Conservation (phyloP, 1,140 invertebrate species). For the Zaprionus davidi region DNA sequence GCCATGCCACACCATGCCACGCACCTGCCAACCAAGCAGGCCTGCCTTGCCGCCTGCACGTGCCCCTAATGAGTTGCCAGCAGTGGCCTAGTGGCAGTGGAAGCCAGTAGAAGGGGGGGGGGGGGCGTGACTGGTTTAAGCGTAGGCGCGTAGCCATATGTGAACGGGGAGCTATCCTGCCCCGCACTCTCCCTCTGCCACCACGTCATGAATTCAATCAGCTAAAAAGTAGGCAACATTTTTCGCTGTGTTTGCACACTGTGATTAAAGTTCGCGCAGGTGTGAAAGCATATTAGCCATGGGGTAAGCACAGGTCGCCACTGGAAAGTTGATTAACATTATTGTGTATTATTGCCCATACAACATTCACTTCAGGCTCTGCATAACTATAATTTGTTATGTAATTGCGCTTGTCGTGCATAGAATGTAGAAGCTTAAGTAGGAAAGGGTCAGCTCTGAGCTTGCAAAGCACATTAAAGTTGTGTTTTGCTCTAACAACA, state of each 20-base stretch:
- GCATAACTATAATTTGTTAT: neutral
- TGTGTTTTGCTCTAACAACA: too few relatives aligned
- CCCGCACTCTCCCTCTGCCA: too few relatives aligned
- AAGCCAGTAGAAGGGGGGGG: too few relatives aligned
- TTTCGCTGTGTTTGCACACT: neutral
- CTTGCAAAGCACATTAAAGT: too few relatives aligned
- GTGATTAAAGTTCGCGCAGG: neutral
- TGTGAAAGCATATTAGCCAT: neutral
- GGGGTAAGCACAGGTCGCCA: neutral
- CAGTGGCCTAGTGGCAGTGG: neutral
- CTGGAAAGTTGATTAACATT: neutral
- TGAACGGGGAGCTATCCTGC: too few relatives aligned
- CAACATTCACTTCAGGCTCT: neutral
- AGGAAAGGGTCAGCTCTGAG: too few relatives aligned
- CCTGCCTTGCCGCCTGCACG: conserved; percentile 36
- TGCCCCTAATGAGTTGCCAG: conserved; percentile 57
- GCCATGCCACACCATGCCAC: neutral
- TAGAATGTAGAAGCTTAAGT: too few relatives aligned
- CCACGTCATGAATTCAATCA: conserved; percentile 34
- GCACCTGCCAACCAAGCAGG: conserved; percentile 15
- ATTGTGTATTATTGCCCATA: neutral
- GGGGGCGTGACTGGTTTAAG: neutral
- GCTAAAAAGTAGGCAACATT: conserved; percentile 48
- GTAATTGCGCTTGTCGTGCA: neutral
- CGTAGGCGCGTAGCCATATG: neutral